Conservation (phyloP, 2,797 vertebrate species). For the Apodemus agrarius region DNA sequence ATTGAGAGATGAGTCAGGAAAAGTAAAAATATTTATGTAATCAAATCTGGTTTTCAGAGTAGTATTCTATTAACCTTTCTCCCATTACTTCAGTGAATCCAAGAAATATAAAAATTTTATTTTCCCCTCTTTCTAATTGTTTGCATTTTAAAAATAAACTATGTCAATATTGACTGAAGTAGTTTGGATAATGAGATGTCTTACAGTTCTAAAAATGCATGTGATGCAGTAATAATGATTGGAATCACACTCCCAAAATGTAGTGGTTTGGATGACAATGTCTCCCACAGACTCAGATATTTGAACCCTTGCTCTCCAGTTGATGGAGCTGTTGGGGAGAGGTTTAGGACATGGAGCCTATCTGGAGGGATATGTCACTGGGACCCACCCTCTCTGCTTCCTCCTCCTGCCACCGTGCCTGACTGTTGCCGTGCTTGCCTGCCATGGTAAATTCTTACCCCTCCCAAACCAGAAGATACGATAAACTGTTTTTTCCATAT, state of each 20-base stretch:
- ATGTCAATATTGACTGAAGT: conserved; percentile 35
- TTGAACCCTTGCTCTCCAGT: background rate
- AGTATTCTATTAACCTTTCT: conserved; percentile 20
- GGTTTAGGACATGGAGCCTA: background rate
- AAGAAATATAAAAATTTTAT: conserved; percentile 54
- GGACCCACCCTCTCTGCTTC: background rate
- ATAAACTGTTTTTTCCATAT: background rate
- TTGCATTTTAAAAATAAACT: conserved; percentile 45
- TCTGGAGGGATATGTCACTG: background rate
- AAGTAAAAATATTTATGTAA: conserved; percentile 43
- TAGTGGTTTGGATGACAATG: background rate
- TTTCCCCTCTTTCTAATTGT: conserved; percentile 40
- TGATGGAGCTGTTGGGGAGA: background rate
- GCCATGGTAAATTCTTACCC: background rate
- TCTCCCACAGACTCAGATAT: background rate
- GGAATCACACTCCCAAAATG: conserved; percentile 22
- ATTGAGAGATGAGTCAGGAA: conserved; percentile 28
- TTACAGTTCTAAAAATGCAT: conserved; percentile 32
- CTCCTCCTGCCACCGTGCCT: background rate
- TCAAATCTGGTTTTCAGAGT: conserved; percentile 43
- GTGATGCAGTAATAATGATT: conserved; percentile 31
- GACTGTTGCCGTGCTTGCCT: background rate
- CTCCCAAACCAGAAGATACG: background rate
- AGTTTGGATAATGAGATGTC: conserved; percentile 41
- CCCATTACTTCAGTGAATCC: conserved; percentile 47